Evolutionary conservation across 30 jellyfish, hydroid and myxozoan genomes (phyloP).

Genomic region (Cassiopea andromeda): DNA sequence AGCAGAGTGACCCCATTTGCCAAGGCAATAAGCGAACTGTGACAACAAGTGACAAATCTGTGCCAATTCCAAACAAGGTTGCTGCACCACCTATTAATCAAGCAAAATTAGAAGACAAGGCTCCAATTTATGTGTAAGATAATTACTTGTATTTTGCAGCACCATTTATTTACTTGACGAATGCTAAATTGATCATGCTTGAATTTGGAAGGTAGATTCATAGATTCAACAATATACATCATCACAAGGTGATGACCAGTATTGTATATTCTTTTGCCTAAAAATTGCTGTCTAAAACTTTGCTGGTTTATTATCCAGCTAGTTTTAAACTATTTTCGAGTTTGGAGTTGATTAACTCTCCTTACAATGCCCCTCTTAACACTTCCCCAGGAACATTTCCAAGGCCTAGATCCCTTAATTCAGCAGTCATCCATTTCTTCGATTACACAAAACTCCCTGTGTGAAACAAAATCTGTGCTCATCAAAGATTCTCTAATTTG

Average conservation of each 20-base stretch:
- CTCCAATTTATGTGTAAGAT: conserved; percentile 93
- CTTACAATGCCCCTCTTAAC: too few relatives aligned
- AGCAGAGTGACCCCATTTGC: background rate
- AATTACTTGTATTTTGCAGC: background rate
- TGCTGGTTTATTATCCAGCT: too few relatives aligned
- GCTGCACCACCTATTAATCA: conserved; percentile 86
- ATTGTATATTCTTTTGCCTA: background rate
- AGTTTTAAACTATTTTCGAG: too few relatives aligned
- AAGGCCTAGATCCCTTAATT: too few relatives aligned
- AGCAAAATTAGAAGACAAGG: conserved; percentile 78
- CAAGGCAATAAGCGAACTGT: conserved; percentile 84
- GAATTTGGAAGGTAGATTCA: background rate
- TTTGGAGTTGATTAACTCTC: too few relatives aligned
- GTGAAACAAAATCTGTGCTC: too few relatives aligned
- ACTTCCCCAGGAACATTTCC: too few relatives aligned
- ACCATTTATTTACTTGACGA: background rate
- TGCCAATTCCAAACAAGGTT: conserved; percentile 91
- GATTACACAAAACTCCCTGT: too few relatives aligned
- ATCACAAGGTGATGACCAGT: background rate
- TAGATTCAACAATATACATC: background rate
- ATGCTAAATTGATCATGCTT: background rate
- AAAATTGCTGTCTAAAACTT: too few relatives aligned
- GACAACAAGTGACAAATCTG: conserved; percentile 81
- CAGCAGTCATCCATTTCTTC: too few relatives aligned
- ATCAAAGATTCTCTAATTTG: too few relatives aligned